Evolutionary conservation across 92 coral and sea anemone genomes (phyloP).

Genomic region (Palythoa grandis): DNA sequence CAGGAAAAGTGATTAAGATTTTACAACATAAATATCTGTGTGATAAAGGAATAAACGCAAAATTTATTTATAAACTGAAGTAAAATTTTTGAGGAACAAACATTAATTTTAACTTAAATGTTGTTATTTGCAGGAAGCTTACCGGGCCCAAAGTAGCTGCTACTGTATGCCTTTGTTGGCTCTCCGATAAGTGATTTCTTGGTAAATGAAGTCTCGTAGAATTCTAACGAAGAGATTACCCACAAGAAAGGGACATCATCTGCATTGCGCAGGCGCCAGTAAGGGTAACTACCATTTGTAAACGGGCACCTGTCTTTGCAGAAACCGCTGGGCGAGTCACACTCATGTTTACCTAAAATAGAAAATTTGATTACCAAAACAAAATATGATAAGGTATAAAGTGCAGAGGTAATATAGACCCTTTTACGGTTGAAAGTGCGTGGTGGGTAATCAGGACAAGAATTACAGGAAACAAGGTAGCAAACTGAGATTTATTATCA

Average conservation of each 20-base stretch:
- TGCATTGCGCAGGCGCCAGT: slow-evolving; percentile 95
- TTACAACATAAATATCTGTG: no score
- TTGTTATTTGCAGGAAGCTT: slow-evolving; percentile 12
- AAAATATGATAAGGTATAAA: neutral
- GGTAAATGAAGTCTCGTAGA: slow-evolving; percentile 86
- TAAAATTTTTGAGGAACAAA: no score
- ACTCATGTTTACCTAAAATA: slow-evolving; percentile 83
- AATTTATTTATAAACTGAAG: no score
- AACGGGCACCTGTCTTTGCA: slow-evolving; percentile 94
- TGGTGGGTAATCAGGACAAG: no score
- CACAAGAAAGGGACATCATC: slow-evolving; percentile 89
- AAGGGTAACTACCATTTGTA: slow-evolving; percentile 90
- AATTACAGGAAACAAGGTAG: no score
- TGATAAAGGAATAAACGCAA: no score
- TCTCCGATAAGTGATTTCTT: slow-evolving; percentile 75
- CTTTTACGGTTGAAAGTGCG: no score
- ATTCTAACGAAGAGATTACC: slow-evolving; percentile 83
- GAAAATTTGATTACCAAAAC: neutral
- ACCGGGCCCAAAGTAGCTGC: slow-evolving; percentile 99
- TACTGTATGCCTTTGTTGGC: slow-evolving; percentile 85
- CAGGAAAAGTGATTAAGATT: no score
- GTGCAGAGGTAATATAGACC: no score
- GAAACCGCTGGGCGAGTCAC: slow-evolving; percentile 91
- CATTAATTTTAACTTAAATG: neutral
- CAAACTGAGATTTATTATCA: no score